Evolutionary conservation across 2,888 invertebrate genomes (phyloP).

Genomic region (Ormyrus rosae): DNA sequence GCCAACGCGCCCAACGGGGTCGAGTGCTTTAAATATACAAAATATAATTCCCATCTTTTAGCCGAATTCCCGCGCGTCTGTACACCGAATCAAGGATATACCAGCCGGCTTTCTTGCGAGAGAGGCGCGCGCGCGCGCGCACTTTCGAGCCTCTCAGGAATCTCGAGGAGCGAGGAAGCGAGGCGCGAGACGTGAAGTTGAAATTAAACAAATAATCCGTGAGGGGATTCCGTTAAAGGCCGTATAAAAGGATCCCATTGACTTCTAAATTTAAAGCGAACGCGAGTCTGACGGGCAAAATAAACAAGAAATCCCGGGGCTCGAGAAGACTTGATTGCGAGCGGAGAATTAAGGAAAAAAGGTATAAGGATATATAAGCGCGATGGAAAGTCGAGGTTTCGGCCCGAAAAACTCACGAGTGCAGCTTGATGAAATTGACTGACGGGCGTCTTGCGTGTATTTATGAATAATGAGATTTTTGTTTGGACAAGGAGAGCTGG

Average conservation of each 20-base stretch:
- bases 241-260: slow-evolving; percentile 76
- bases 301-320: slow-evolving; percentile 71
- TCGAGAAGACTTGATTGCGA: neutral
- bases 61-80: neutral
- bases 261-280: slow-evolving; percentile 75
- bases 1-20: neutral
- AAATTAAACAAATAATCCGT: slow-evolving; percentile 73
- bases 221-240: slow-evolving; percentile 69
- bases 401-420: no score
- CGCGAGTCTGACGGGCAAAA: slow-evolving; percentile 73
- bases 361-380: neutral
- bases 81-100: slow-evolving; percentile 31
- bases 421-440: no score
- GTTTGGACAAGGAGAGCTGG: no score
- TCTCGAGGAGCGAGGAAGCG: slow-evolving; percentile 10
- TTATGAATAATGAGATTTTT: no score
- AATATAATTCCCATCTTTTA: slow-evolving; percentile 20
- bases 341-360: neutral
- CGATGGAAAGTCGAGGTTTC: no score
- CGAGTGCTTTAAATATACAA: neutral
- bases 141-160: slow-evolving; percentile 33
- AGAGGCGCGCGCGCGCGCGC: neutral
- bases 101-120: slow-evolving; percentile 1
- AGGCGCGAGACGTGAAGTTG: slow-evolving; percentile 62
- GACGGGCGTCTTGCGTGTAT: no score